phyloP scores from a whole-genome alignment of 2,888 invertebrate genomes.

The Lampropteryx suffumata region DNA sequence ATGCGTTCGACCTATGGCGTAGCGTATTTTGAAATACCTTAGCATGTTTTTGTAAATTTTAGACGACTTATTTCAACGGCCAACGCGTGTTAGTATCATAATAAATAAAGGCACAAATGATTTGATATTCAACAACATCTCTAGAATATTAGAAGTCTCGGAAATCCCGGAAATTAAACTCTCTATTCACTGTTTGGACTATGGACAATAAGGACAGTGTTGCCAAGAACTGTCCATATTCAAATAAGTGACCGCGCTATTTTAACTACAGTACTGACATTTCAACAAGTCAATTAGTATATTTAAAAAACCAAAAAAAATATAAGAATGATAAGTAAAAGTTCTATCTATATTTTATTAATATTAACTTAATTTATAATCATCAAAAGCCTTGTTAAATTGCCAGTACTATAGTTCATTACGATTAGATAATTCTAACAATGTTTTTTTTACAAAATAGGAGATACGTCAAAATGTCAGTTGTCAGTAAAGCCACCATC shows the following conservation, averaged over 20 bases:
- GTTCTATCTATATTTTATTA: too few species aligned
- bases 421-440: constrained; percentile 4
- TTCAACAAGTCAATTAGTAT: too few species aligned
- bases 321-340: too few species aligned
- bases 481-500: constrained; percentile 24
- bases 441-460: constrained; percentile 22
- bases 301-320: too few species aligned
- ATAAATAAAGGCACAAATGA: constrained; percentile 17
- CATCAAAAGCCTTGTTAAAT: neutral
- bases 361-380: neutral
- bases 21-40: neutral
- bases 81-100: constrained; percentile 2
- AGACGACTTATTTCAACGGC: neutral
- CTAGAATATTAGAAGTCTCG: constrained; percentile 2
- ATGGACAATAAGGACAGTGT: neutral
- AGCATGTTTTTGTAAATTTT: neutral
- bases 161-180: neutral
- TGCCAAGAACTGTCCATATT: neutral
- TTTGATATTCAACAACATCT: constrained; percentile 7
- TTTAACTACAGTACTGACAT: neutral
- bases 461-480: constrained; percentile 8
- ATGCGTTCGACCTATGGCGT: neutral
- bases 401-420: neutral
- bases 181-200: neutral
- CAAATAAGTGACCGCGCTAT: constrained; percentile 3